These are phyloP conservation scores for Ips nitidus DNA, from an alignment of 1,140 invertebrate species.

Conservation along the genomic window DNA sequence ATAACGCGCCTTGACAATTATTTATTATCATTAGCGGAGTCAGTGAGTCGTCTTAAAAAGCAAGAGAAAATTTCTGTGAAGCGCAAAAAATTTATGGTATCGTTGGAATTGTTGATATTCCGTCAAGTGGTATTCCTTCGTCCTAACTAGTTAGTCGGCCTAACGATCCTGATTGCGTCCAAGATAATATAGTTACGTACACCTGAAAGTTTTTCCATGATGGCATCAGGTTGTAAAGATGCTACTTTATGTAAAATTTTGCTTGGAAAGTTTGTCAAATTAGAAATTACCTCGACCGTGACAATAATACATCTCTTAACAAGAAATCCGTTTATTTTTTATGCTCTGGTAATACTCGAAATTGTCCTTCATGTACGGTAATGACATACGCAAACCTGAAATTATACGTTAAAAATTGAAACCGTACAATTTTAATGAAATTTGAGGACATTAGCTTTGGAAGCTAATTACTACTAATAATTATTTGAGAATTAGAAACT, in stretches of 20 bases:
- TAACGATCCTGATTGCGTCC: constrained; percentile 14
- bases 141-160: constrained; percentile 12
- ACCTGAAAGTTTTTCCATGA: background rate
- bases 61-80: constrained; percentile 30
- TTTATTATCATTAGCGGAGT: constrained; percentile 30
- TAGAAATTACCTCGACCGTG: background rate
- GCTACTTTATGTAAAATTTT: no score
- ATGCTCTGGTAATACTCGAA: constrained; percentile 25
- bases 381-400: constrained; percentile 1
- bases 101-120: constrained; percentile 23
- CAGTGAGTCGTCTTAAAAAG: constrained; percentile 26
- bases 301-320: constrained; percentile 15
- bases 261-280: no score
- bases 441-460: constrained; percentile 6
- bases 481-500: background rate
- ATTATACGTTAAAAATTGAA: constrained; percentile 14
- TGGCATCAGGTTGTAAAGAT: no score
- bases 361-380: constrained; percentile 2
- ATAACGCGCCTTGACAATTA: constrained; percentile 25
- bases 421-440: constrained; percentile 24
- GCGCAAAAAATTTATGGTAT: constrained; percentile 29
- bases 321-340: constrained; percentile 22
- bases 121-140: constrained; percentile 16
- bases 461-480: constrained; percentile 4
- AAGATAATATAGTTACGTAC: constrained; percentile 6